phyloP scores from a whole-genome alignment of 2,888 invertebrate species.

The Embidobia sp. region DNA sequence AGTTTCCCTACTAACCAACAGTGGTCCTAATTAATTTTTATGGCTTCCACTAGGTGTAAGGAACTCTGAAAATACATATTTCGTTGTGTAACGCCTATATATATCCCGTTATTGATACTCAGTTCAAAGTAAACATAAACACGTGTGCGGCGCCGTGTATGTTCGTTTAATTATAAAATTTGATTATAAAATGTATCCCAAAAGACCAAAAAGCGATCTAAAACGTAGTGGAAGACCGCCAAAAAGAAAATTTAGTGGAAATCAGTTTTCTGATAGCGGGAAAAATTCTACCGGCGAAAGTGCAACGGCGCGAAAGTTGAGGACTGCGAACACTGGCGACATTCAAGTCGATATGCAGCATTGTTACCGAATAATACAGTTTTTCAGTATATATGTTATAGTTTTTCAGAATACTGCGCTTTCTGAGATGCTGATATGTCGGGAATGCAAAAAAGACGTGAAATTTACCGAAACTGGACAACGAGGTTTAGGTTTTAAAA shows the following conservation, averaged over 20 bases:
- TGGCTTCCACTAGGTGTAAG: too few relatives aligned
- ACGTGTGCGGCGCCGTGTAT: too few relatives aligned
- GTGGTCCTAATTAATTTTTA: too few relatives aligned
- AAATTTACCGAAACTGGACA: conserved; percentile 23
- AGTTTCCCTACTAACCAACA: too few relatives aligned
- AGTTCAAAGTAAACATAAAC: too few relatives aligned
- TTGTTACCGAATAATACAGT: conserved; percentile 45
- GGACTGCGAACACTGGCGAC: conserved; percentile 38
- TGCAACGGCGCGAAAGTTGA: conserved; percentile 26
- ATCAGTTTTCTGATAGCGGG: conserved; percentile 22
- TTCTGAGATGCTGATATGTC: conserved; percentile 18
- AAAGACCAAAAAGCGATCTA: conserved; percentile 42
- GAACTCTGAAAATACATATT: too few relatives aligned
- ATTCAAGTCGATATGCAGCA: conserved; percentile 43
- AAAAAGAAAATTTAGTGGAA: conserved; percentile 49
- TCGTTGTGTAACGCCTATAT: too few relatives aligned
- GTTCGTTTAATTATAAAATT: too few relatives aligned
- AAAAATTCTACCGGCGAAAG: conserved; percentile 33
- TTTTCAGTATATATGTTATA: conserved; percentile 45
- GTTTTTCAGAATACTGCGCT: conserved; percentile 20
- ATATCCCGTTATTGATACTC: too few relatives aligned
- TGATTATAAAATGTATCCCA: too few relatives aligned
- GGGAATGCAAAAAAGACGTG: conserved; percentile 11
- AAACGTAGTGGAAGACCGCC: conserved; percentile 29
- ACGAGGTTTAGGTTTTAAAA: conserved; percentile 51